A percentile compares a stretch with the other conserved stretches of the same genome.
phyloP scores from a whole-genome alignment of 2,113 vertebrate species.

The Bettongia penicillata region DNA sequence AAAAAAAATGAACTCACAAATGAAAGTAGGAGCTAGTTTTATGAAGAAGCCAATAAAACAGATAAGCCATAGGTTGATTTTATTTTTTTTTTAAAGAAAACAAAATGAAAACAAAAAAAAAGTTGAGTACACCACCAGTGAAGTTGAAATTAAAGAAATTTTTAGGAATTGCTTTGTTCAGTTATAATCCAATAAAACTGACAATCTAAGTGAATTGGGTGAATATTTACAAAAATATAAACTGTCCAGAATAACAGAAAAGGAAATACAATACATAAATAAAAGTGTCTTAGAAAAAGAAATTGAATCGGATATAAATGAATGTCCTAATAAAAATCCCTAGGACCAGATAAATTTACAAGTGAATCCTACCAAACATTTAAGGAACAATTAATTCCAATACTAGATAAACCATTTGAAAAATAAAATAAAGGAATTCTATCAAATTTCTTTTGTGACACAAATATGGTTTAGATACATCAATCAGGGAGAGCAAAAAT shows the following conservation, averaged over 20 bases:
- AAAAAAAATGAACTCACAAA: not conserved
- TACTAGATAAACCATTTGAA: too few species aligned
- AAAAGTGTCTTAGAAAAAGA: too few species aligned
- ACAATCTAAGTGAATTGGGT: not conserved
- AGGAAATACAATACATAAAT: too few species aligned
- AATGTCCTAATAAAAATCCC: too few species aligned
- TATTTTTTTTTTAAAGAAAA: not conserved
- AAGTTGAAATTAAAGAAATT: not conserved
- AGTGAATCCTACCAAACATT: too few species aligned
- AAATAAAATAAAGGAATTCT: too few species aligned
- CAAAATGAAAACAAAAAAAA: not conserved
- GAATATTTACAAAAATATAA: not conserved
- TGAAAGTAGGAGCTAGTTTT: not conserved
- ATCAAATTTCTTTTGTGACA: too few species aligned
- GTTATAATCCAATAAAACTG: not conserved
- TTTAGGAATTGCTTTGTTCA: not conserved
- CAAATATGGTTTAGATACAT: not conserved
- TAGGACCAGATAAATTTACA: too few species aligned
- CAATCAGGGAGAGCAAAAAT: not conserved
- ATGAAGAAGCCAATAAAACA: not conserved
- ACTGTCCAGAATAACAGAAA: not conserved
- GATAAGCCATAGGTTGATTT: not conserved
- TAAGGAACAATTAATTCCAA: too few species aligned
- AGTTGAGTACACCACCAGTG: not conserved
- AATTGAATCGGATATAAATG: too few species aligned